phyloP scores from a whole-genome alignment of 2,797 vertebrate genomes.

The Rhabdomys pumilio region DNA sequence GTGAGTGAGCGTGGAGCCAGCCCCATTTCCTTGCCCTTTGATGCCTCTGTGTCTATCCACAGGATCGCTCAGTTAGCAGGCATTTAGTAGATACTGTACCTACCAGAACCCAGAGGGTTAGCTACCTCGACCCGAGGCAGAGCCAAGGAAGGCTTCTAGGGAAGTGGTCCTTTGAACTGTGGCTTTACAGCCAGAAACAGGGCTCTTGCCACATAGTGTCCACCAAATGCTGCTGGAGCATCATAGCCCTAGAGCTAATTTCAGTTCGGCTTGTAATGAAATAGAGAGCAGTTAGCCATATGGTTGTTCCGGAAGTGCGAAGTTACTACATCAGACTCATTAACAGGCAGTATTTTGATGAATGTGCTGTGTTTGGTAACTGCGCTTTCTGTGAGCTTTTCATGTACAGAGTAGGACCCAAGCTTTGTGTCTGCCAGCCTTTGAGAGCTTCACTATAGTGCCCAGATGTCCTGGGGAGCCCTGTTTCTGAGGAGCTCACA shows the following conservation, averaged over 20 bases:
- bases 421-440: neutral
- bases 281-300: neutral
- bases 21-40: neutral
- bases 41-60: neutral
- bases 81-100: neutral
- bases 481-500: neutral
- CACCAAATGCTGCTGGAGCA: neutral
- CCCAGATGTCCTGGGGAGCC: neutral
- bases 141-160: neutral
- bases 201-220: neutral
- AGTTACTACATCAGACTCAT: neutral
- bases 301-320: neutral
- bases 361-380: neutral
- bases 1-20: conserved; percentile 89
- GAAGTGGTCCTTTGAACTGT: neutral
- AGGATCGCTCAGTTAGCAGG: neutral
- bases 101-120: neutral
- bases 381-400: neutral
- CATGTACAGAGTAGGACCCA: neutral
- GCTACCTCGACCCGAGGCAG: neutral
- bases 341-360: neutral
- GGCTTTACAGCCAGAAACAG: neutral
- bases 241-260: accelerated
- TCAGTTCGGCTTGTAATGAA: neutral
- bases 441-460: neutral